These are phyloP conservation scores for Echinops telfairi DNA, from an alignment of 2,113 vertebrate genomes.

Conservation along the genomic window DNA sequence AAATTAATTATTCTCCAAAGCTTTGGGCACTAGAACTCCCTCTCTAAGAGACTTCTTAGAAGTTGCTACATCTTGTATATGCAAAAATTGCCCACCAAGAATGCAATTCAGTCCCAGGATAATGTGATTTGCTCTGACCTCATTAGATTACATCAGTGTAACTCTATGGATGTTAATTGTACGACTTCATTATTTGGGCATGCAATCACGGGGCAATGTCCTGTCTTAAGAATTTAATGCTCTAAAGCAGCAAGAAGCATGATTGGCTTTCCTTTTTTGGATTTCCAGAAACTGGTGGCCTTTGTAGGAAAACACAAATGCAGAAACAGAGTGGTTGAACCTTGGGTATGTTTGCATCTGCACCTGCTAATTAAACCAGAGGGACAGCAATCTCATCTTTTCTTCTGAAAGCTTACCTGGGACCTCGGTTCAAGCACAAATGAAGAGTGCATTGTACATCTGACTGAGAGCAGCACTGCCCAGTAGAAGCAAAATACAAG, in stretches of 20 bases:
- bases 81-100: constrained; percentile 69
- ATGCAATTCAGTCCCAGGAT: constrained; percentile 55
- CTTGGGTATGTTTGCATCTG: constrained; percentile 52
- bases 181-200: constrained; percentile 73
- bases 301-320: constrained; percentile 72
- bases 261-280: constrained; percentile 50
- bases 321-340: constrained; percentile 36
- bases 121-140: constrained; percentile 63
- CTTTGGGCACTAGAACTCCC: not conserved
- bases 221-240: constrained; percentile 74
- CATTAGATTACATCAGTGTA: constrained; percentile 65
- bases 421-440: not conserved
- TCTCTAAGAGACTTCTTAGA: constrained; percentile 48
- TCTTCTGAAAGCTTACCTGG: constrained; percentile 19
- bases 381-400: constrained; percentile 38
- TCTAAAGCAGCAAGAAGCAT: constrained; percentile 60
- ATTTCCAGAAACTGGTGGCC: constrained; percentile 77
- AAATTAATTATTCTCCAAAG: not conserved
- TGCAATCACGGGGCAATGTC: constrained; percentile 73
- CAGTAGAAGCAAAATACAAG: not conserved
- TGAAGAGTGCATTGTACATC: not conserved
- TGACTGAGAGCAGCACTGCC: not conserved
- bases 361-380: constrained; percentile 75
- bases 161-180: constrained; percentile 68
- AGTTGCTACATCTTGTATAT: constrained; percentile 29